These are phyloP conservation scores for Luperina nickerlii DNA, from an alignment of 2,888 invertebrate species.

Conservation along the genomic window DNA sequence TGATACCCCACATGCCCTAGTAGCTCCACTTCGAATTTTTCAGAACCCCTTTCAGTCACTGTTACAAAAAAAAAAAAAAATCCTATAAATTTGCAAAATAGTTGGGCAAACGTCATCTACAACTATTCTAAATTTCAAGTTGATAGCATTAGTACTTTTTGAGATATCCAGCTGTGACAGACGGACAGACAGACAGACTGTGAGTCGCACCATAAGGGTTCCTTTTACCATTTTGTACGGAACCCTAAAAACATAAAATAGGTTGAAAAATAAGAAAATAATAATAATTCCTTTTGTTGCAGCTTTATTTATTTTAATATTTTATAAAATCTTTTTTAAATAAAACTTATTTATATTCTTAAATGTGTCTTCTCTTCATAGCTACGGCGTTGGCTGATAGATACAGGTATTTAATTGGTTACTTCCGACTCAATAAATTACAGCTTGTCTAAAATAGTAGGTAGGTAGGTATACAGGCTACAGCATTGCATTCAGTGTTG, in stretches of 20 bases:
- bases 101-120: too few relatives aligned
- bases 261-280: neutral
- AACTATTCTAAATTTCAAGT: too few relatives aligned
- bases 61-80: too few relatives aligned
- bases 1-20: too few relatives aligned
- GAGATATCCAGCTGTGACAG: too few relatives aligned
- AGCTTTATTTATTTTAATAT: neutral
- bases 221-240: too few relatives aligned
- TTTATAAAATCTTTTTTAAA: neutral
- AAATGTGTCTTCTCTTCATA: neutral
- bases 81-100: too few relatives aligned
- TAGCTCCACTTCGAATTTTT: too few relatives aligned
- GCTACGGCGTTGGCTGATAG: neutral
- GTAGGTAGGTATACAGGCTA: neutral
- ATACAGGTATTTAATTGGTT: neutral
- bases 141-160: too few relatives aligned
- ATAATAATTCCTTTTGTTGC: neutral
- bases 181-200: too few relatives aligned
- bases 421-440: neutral
- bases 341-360: neutral
- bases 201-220: too few relatives aligned
- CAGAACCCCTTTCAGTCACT: too few relatives aligned
- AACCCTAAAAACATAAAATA: neutral
- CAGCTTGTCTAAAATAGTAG: neutral
- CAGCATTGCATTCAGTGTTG: neutral